Evolutionary conservation across 2,113 vertebrate species (phyloP).

Genomic region (Miniopterus natalensis): DNA sequence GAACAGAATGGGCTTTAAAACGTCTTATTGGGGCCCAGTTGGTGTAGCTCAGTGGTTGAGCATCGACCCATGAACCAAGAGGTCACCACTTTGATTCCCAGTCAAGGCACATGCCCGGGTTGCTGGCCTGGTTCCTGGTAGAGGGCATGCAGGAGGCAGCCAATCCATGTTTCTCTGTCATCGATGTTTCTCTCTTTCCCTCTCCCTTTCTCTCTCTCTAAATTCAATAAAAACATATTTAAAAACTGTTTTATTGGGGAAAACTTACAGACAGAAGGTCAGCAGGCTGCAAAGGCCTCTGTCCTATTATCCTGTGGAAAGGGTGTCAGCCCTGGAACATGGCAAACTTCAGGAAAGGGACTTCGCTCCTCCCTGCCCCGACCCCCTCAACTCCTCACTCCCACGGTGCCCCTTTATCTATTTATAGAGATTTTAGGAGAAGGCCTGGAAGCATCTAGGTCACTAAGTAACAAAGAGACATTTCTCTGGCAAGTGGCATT

Average conservation of each 20-base stretch:
- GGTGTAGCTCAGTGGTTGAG: too few relatives aligned
- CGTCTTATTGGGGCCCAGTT: not conserved
- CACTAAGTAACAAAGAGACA: not conserved
- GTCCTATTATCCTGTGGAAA: not conserved
- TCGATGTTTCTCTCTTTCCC: too few relatives aligned
- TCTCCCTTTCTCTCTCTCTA: too few relatives aligned
- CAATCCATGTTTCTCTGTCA: too few relatives aligned
- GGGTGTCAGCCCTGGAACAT: not conserved
- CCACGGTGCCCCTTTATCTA: not conserved
- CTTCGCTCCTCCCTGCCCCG: not conserved
- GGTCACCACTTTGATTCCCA: too few relatives aligned
- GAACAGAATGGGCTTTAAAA: not conserved
- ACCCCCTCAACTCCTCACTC: not conserved
- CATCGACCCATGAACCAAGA: too few relatives aligned
- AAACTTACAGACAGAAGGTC: not conserved
- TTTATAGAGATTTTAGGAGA: not conserved
- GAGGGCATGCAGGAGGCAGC: too few relatives aligned
- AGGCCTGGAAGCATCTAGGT: not conserved
- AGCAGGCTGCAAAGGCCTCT: not conserved
- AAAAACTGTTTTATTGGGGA: not conserved
- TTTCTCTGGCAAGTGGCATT: not conserved
- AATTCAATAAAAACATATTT: too few relatives aligned
- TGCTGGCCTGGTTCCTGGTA: too few relatives aligned
- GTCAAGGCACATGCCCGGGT: too few relatives aligned
- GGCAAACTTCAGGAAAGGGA: not conserved